Conservation (phyloP, 2,888 invertebrate species). For the Stenolophus ochropezus region DNA sequence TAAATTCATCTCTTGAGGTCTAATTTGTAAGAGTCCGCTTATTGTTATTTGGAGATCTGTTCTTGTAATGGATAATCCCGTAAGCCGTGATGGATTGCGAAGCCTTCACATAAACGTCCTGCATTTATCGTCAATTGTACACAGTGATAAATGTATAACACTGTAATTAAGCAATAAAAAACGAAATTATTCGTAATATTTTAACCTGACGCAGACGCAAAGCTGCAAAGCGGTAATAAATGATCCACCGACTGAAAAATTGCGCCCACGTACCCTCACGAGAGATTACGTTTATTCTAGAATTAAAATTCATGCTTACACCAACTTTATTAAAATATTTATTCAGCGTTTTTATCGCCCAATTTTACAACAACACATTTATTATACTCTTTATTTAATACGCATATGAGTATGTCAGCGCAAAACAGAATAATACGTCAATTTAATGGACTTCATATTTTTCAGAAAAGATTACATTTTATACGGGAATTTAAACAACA, state of each 20-base stretch:
- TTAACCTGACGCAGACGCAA: conserved; percentile 51
- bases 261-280: not conserved
- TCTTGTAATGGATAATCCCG: conserved; percentile 27
- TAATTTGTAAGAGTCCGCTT: conserved; percentile 21
- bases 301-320: conserved; percentile 38
- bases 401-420: too few species aligned
- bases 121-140: conserved; percentile 54
- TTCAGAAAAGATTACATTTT: too few species aligned
- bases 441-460: too few species aligned
- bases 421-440: too few species aligned
- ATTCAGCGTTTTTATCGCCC: not conserved
- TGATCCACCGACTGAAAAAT: conserved; percentile 16
- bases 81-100: conserved; percentile 30
- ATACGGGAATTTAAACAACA: too few species aligned
- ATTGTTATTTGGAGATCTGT: conserved; percentile 36
- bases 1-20: conserved; percentile 11
- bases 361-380: not conserved
- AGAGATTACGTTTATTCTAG: conserved; percentile 47
- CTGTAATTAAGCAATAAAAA: conserved; percentile 58
- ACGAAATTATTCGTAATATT: conserved; percentile 58
- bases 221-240: conserved; percentile 54
- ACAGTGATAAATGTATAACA: conserved; percentile 53
- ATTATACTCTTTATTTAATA: too few species aligned
- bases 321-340: conserved; percentile 53
- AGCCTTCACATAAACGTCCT: conserved; percentile 50